Evolutionary conservation across 2,888 invertebrate species (phyloP), one percentile per base, ranked within the genome.

Genomic region (Gastrophysa polygoni): DNA sequence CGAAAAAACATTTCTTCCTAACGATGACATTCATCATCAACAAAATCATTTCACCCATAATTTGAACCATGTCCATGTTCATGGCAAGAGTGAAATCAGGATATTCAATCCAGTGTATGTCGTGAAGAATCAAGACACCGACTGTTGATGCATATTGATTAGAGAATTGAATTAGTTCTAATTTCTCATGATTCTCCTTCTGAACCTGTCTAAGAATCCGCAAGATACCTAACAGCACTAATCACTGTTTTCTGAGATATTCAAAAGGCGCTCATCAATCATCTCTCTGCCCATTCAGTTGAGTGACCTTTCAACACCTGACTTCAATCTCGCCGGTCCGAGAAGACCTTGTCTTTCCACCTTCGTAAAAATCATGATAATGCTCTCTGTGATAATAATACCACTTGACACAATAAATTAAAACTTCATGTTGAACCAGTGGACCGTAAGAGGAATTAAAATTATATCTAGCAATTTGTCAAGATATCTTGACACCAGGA

Each of bases 261-360:
- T 3, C 14, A 4, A 38, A n/a, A 38, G 3, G n/a, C 14, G 1
- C 14, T 38, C 38, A 38, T 38, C 14, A 38, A 38, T 38, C 38
- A 38, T 46, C 20, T 21, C 18, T 11, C 21, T 7, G n/a, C 2
- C 8, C 2, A 11, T 46, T 20, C 5, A 2, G 5, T 6, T 8
- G 18, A 10, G 10, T 11, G 3, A 20, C 21, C 47, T 47, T 54
- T 62, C 63, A 62, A 64, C 66, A 63, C 66, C 68, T 66, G 71
- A 67, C 61, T 62, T 50, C 63, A 69, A 68, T 69, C 46, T 18
- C 8, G 18, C 21, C 64, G 63, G 61, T 69, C 65, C 64, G 67
- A 65, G 67, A 64, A 65, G 66, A 60, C 24, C 34, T 50, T 49
- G 48, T 47, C 44, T 38, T 46, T 20, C 43, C 38, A 18, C 54